Base-by-base conservation (phyloP, 1,140 invertebrate species). In the Caenorhabditis inopinata region DNA sequence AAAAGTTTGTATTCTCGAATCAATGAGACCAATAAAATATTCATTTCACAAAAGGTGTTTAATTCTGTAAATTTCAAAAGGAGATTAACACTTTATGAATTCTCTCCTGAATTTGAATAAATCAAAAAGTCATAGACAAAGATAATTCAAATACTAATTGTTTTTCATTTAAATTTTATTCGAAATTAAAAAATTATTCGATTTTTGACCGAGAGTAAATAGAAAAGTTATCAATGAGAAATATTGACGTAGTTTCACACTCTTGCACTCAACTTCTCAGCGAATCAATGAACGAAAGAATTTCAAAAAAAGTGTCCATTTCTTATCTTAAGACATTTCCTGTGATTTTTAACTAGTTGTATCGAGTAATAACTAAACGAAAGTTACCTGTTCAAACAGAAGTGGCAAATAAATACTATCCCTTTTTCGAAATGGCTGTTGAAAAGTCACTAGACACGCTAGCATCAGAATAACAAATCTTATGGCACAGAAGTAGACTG, bases 281-380 rank as follows among this genome's bases (percentile, higher is more conserved):
- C n/a, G 23, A 48, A 48, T 1, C 14, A 32, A 58, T 29, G 21
- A 2, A 23, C 14, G 27, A 29, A 29, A 32, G 5, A 32, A 16
- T 4, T 16, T 47, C 46, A 47, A 4, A 47, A 16, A 47, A n/a
- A 18, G 48, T 21, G 48, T 38, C n/a, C 11, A 38, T 29, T 42
- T 68, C 32, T 68, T 38, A 68, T 68, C 32, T 68, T 42, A 68
- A 58, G 51, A 32, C 51, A 32, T 58, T 68, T 68, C n/a, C 32
- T 68, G 4, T 68, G 32, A 68, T 38, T 35, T 68, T 16, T 68
- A 42, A 25, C 12, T 14, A 32, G 51, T 58, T 29, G 29, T 58
- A 29, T 23, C 6, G 11, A 25, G 16, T 18, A 48, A n/a, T n/a
- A 51, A 51, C 0, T 25, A 51, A 51, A 51, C 23, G 9, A 58